A percentile compares a stretch with the other conserved stretches of the same genome.
phyloP scores from a whole-genome alignment of 2,797 vertebrate genomes.

The Clarias platycephalus region DNA sequence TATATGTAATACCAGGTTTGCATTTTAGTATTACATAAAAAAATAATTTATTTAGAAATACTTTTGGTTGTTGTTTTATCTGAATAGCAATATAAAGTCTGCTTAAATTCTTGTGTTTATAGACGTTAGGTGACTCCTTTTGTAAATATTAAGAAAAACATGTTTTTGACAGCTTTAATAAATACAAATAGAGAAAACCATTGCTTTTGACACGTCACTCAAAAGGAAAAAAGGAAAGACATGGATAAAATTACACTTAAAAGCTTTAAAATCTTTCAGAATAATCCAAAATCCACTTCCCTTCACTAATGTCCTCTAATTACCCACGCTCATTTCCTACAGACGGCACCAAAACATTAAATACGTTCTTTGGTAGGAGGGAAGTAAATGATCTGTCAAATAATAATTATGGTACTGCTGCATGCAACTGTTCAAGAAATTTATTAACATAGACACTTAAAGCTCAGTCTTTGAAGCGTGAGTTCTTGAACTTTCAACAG shows the following conservation, averaged over 20 bases:
- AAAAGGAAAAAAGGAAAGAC: neutral
- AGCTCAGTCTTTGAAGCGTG: neutral
- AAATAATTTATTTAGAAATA: neutral
- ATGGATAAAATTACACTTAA: conserved; percentile 14
- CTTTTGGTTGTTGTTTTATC: neutral
- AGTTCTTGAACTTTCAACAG: neutral
- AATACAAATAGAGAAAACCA: neutral
- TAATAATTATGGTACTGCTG: conserved; percentile 16
- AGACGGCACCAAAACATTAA: neutral
- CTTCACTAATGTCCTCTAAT: conserved; percentile 19
- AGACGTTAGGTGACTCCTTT: neutral
- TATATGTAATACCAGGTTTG: neutral
- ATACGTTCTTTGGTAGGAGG: neutral
- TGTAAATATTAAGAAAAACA: neutral
- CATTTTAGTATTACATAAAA: neutral
- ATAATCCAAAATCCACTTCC: conserved; percentile 23
- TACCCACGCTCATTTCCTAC: neutral
- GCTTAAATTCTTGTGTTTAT: neutral
- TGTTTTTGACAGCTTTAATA: neutral
- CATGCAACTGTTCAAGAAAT: conserved; percentile 11
- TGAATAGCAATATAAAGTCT: neutral
- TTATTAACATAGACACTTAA: neutral
- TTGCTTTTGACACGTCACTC: neutral
- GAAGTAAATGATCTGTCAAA: conserved; percentile 26
- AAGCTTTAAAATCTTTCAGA: conserved; percentile 6